A percentile compares a stretch with the other conserved stretches of the same genome.
Evolutionary conservation across 2,888 invertebrate species (phyloP).

Genomic region (Notodonta dromedarius): DNA sequence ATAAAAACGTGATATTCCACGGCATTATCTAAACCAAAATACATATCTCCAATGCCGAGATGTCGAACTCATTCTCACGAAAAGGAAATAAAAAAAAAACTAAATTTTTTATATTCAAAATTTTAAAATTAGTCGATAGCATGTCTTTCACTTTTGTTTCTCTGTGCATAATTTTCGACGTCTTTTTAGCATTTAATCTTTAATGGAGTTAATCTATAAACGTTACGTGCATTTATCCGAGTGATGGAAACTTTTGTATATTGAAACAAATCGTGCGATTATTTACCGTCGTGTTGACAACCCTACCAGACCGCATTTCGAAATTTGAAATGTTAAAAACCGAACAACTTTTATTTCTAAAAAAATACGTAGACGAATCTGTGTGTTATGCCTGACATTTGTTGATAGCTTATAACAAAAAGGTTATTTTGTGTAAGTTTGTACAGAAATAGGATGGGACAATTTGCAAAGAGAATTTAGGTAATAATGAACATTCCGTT

Average conservation of each 20-base stretch:
- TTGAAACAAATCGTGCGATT: constrained; percentile 50
- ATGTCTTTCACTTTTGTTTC: constrained; percentile 68
- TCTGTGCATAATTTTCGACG: constrained; percentile 75
- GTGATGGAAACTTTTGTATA: constrained; percentile 61
- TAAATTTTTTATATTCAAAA: constrained; percentile 77
- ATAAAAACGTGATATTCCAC: constrained; percentile 36
- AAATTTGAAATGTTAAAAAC: constrained; percentile 53
- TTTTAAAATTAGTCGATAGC: constrained; percentile 80
- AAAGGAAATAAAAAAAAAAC: constrained; percentile 59
- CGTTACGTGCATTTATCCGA: constrained; percentile 77
- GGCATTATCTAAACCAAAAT: constrained; percentile 60
- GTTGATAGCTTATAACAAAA: constrained; percentile 74
- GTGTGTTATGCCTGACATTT: constrained; percentile 77
- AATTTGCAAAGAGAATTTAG: constrained; percentile 84
- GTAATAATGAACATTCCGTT: constrained; percentile 82
- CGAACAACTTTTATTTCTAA: constrained; percentile 67
- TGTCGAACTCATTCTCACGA: constrained; percentile 67
- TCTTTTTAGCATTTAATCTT: constrained; percentile 75
- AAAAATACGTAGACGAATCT: constrained; percentile 69
- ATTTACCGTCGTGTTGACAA: constrained; percentile 65
- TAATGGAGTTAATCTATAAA: constrained; percentile 63
- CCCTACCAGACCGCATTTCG: constrained; percentile 81
- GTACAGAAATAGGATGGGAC: constrained; percentile 84
- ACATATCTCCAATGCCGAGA: constrained; percentile 78
- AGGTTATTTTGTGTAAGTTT: constrained; percentile 81